A percentile compares a stretch with the other conserved stretches of the same genome.
phyloP scores from a whole-genome alignment of 2,113 vertebrate species.

The Chaetops frenatus region DNA sequence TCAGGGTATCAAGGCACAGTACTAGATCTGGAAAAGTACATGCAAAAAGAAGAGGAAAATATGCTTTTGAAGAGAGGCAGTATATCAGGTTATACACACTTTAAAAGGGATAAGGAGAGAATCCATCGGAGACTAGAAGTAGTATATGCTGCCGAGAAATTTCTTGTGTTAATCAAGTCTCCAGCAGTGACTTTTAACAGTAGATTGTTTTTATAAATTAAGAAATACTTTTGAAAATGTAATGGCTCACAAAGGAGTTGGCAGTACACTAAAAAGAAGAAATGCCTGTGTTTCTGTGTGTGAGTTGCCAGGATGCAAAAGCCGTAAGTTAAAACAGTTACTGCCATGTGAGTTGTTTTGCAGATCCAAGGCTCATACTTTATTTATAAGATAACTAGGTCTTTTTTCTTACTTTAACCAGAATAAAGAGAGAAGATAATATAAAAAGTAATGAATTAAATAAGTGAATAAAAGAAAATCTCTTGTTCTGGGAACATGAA shows the following conservation, averaged over 20 bases:
- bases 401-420: background rate
- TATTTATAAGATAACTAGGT: background rate
- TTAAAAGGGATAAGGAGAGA: background rate
- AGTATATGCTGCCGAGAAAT: background rate
- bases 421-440: background rate
- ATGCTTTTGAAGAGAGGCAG: background rate
- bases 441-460: background rate
- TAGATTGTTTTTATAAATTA: background rate
- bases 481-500: background rate
- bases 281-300: background rate
- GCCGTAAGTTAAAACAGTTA: background rate
- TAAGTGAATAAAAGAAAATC: background rate
- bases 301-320: background rate
- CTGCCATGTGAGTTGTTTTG: background rate
- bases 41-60: background rate
- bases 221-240: background rate
- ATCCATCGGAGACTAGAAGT: background rate
- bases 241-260: background rate
- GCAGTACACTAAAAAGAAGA: background rate
- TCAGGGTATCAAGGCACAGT: background rate
- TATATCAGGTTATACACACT: background rate
- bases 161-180: background rate
- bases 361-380: background rate
- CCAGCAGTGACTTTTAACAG: background rate
- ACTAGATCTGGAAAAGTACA: background rate